Conservation (phyloP, 2,888 invertebrate genomes). For the Melinopterus prodromus region DNA sequence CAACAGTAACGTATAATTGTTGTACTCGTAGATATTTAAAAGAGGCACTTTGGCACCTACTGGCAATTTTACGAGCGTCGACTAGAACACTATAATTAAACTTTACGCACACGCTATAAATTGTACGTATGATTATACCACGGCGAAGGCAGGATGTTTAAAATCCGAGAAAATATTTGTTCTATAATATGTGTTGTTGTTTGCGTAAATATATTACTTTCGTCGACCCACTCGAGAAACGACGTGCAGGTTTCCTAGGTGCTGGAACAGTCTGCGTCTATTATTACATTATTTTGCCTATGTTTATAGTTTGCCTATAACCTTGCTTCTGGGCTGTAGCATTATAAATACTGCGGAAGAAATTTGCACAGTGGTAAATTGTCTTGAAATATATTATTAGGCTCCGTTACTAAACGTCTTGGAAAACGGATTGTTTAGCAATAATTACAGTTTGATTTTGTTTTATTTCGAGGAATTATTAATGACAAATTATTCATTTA, state of each 20-base stretch:
- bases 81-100: not conserved
- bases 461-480: too few relatives aligned
- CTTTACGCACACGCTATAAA: slow-evolving; percentile 4
- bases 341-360: not conserved
- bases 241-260: not conserved
- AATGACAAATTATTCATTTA: too few relatives aligned
- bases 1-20: not conserved
- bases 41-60: slow-evolving; percentile 4
- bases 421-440: too few relatives aligned
- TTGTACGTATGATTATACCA: not conserved
- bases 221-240: not conserved
- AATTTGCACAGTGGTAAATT: not conserved
- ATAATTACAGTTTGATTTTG: too few relatives aligned
- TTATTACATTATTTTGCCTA: not conserved
- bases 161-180: not conserved
- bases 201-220: not conserved
- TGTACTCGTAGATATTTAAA: not conserved
- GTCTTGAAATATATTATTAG: too few relatives aligned
- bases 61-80: not conserved
- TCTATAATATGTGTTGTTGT: not conserved
- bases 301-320: not conserved
- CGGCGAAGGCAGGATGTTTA: not conserved
- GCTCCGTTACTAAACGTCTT: too few relatives aligned
- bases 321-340: not conserved
- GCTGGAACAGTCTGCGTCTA: not conserved